Evolutionary conservation across 1,140 invertebrate genomes (phyloP).

Genomic region (Bombus soroeensis): DNA sequence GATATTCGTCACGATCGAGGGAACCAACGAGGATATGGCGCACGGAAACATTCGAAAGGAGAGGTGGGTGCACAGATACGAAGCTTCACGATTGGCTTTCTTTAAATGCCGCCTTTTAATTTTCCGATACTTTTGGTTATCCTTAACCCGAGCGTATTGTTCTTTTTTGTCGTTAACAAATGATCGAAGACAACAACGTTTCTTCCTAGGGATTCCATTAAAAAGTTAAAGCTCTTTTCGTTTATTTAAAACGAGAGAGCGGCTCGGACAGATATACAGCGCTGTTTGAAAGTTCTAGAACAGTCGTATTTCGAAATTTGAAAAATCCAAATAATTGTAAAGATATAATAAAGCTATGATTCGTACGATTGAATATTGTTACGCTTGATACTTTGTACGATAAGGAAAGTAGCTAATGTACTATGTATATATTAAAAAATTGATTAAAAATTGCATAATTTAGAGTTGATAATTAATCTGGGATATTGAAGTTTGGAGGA

Average conservation of each 20-base stretch:
- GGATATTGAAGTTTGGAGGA: no score
- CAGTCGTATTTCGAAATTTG: background rate
- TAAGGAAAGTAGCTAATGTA: background rate
- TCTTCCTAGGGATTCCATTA: no score
- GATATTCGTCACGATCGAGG: constrained; percentile 90
- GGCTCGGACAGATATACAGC: background rate
- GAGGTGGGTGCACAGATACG: constrained; percentile 68
- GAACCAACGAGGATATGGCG: constrained; percentile 83
- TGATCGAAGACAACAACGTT: no score
- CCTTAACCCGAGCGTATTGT: no score
- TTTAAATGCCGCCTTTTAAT: no score
- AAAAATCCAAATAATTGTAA: background rate
- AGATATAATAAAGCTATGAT: background rate
- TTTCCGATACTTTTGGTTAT: background rate
- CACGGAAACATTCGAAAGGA: constrained; percentile 82
- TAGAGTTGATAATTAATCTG: no score
- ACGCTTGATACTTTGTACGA: background rate
- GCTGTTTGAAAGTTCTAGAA: background rate
- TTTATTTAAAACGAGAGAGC: background rate
- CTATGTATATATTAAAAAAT: no score
- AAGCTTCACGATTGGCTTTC: background rate
- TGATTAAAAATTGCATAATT: no score
- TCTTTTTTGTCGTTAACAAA: no score
- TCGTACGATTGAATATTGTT: background rate
- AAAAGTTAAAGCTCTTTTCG: background rate